Conservation (phyloP, 2,797 vertebrate species). For the Leuciscus waleckii region DNA sequence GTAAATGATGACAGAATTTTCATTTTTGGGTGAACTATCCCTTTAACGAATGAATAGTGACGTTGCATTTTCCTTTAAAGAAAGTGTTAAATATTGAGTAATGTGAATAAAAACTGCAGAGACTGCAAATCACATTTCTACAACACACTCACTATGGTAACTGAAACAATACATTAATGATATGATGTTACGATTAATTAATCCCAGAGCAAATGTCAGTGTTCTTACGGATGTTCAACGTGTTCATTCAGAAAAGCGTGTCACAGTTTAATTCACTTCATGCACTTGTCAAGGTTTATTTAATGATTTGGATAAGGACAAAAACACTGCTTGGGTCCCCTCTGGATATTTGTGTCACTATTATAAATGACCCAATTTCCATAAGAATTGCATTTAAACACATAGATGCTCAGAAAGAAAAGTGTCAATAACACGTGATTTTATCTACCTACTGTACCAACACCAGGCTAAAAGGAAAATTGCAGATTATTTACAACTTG, state of each 20-base stretch:
- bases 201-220: not conserved
- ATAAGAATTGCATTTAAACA: not conserved
- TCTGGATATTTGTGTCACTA: not conserved
- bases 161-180: not conserved
- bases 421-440: not conserved
- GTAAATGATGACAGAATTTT: not conserved
- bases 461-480: not conserved
- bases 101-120: not conserved
- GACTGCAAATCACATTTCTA: not conserved
- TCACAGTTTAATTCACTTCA: constrained; percentile 13
- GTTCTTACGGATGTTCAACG: not conserved
- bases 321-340: not conserved
- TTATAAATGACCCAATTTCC: not conserved
- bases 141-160: not conserved
- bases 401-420: not conserved
- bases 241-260: not conserved
- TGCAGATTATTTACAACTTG: not conserved
- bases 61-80: not conserved
- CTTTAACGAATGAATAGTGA: not conserved
- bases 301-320: not conserved
- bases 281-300: constrained; percentile 4
- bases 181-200: not conserved
- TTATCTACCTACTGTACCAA: not conserved
- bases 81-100: not conserved
- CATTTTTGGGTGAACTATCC: not conserved